Conservation (phyloP, 2,888 invertebrate species). For the Bunonema sp. region DNA sequence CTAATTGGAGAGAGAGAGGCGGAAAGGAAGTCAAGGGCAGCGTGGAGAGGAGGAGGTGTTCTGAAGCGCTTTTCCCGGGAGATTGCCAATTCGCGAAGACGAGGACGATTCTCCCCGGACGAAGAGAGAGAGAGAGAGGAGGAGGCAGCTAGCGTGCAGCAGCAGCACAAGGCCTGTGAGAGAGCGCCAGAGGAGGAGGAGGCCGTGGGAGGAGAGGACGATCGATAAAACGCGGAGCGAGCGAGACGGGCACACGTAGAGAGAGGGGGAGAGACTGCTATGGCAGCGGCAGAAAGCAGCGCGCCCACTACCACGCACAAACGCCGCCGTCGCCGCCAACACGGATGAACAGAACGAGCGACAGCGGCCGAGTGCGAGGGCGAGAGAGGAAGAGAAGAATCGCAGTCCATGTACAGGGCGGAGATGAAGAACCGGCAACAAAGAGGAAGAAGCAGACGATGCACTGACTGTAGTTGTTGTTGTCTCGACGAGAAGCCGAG, state of each 20-base stretch:
- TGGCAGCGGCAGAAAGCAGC: no score
- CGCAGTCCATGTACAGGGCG: neutral
- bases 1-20: neutral
- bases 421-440: neutral
- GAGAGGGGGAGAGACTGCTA: neutral
- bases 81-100: neutral
- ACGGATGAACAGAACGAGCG: neutral
- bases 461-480: constrained; percentile 8
- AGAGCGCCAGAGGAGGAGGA: neutral
- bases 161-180: neutral
- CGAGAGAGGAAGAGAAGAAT: neutral
- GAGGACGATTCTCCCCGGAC: neutral
- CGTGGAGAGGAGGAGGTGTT: no score
- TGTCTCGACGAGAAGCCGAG: no score
- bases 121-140: neutral
- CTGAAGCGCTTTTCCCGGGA: neutral
- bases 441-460: neutral
- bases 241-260: neutral
- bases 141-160: neutral
- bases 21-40: neutral
- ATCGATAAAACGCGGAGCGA: neutral
- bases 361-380: constrained; percentile 1
- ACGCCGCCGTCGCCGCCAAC: neutral
- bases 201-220: neutral
- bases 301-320: no score